These are phyloP conservation scores for Geopemphigus sp. DNA, from an alignment of 1,140 invertebrate genomes.

Conservation along the genomic window DNA sequence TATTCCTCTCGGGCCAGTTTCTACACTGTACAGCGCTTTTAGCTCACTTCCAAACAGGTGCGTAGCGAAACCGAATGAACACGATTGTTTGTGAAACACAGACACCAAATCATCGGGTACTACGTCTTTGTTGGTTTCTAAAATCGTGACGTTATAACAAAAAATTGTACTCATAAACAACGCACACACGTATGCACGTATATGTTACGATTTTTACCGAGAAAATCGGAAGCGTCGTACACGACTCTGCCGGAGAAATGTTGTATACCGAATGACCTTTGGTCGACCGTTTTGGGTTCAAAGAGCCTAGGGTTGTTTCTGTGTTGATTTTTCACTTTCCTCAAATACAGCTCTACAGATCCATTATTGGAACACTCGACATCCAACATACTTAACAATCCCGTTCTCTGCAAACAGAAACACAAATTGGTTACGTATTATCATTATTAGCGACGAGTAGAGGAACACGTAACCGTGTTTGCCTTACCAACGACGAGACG, in stretches of 20 bases:
- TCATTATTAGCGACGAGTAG: background rate
- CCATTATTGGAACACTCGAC: conserved; percentile 87
- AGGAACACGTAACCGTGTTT: background rate
- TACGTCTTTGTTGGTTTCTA: conserved; percentile 86
- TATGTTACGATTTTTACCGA: conserved; percentile 59
- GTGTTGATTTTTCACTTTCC: conserved; percentile 82
- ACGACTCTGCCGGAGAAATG: conserved; percentile 87
- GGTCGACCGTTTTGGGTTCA: conserved; percentile 72
- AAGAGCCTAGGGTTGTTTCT: conserved; percentile 71
- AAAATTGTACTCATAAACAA: too few species aligned
- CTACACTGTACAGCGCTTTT: conserved; percentile 78
- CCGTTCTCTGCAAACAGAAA: conserved; percentile 65
- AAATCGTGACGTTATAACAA: too few species aligned
- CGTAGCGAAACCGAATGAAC: conserved; percentile 92
- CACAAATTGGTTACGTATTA: background rate
- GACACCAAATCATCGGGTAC: conserved; percentile 88
- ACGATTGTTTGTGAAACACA: conserved; percentile 88
- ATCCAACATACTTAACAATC: conserved; percentile 86
- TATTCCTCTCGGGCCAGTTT: conserved; percentile 77
- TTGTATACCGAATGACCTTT: conserved; percentile 83
- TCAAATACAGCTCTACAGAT: conserved; percentile 82
- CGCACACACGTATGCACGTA: too few species aligned
- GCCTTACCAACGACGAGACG: conserved; percentile 79
- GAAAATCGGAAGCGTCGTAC: conserved; percentile 85
- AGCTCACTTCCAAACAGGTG: conserved; percentile 90